Conservation (phyloP, 2,797 vertebrate species). For the Amblyraja radiata region DNA sequence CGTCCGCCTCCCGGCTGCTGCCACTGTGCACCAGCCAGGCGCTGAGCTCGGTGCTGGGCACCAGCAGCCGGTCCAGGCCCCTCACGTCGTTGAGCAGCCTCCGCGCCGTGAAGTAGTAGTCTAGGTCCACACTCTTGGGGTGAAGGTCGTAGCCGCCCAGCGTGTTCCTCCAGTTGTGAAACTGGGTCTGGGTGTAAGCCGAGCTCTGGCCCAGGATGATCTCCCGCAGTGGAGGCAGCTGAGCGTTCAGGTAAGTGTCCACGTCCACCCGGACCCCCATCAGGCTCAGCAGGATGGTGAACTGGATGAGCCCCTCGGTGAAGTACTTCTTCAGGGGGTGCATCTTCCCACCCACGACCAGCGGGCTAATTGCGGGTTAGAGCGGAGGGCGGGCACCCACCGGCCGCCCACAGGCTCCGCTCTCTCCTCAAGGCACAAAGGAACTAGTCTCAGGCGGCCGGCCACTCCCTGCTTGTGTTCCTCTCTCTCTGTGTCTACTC, state of each 20-base stretch:
- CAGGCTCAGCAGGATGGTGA: constrained; percentile 98
- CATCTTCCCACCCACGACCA: constrained; percentile 71
- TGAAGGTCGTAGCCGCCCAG: constrained; percentile 97
- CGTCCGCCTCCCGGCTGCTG: constrained; percentile 71
- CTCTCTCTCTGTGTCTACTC: too few relatives aligned
- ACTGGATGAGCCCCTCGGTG: constrained; percentile 99
- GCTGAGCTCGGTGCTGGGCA: constrained; percentile 84
- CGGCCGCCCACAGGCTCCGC: too few relatives aligned
- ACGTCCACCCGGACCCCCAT: constrained; percentile 95
- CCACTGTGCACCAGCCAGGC: constrained; percentile 88
- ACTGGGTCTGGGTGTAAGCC: constrained; percentile 96
- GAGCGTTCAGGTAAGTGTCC: constrained; percentile 89
- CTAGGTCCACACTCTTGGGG: constrained; percentile 94
- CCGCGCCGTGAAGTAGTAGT: constrained; percentile 85
- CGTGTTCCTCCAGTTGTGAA: constrained; percentile 93
- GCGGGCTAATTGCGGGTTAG: not conserved
- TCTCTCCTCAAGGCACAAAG: too few relatives aligned
- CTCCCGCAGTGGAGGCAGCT: constrained; percentile 90
- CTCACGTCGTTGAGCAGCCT: constrained; percentile 88
- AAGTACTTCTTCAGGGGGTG: constrained; percentile 99
- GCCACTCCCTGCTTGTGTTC: not conserved
- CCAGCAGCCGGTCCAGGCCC: constrained; percentile 83
- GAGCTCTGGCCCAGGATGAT: constrained; percentile 98
- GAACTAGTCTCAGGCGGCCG: not conserved
- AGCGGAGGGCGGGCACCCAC: not conserved